These are phyloP conservation scores for Muscicapa comitata DNA, from an alignment of 2,797 vertebrate genomes.

Conservation along the genomic window DNA sequence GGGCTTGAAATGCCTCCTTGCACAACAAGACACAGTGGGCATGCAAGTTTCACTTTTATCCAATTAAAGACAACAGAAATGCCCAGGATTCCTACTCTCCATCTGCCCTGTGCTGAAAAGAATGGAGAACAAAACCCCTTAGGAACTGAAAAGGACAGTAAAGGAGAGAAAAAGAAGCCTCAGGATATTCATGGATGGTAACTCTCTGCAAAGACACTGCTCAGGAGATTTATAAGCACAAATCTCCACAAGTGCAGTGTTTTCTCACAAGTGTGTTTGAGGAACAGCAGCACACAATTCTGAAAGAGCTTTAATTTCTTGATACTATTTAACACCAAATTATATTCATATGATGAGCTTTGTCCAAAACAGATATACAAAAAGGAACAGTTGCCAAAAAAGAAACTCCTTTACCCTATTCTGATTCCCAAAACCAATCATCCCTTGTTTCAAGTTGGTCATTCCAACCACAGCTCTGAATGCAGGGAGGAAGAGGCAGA, in stretches of 20 bases:
- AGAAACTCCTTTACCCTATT: neutral
- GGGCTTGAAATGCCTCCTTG: neutral
- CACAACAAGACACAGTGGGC: neutral
- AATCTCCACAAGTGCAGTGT: neutral
- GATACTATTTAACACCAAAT: neutral
- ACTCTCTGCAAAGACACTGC: neutral
- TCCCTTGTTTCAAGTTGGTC: neutral
- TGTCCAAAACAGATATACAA: neutral
- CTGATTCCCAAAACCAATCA: fast-evolving
- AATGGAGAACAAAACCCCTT: neutral
- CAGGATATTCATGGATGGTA: neutral
- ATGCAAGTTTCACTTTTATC: neutral
- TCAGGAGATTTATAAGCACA: neutral
- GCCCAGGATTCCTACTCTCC: neutral
- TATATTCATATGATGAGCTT: fast-evolving
- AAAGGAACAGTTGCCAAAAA: neutral
- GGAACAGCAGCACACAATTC: neutral
- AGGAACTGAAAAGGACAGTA: neutral
- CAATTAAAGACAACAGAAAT: neutral
- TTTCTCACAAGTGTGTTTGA: neutral
- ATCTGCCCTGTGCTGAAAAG: neutral
- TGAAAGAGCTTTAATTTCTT: neutral
- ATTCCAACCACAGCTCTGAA: neutral
- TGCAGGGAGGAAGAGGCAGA: neutral
- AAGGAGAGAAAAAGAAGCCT: neutral